Evolutionary conservation across 2,113 vertebrate species (phyloP).

Genomic region (Aegypius monachus): DNA sequence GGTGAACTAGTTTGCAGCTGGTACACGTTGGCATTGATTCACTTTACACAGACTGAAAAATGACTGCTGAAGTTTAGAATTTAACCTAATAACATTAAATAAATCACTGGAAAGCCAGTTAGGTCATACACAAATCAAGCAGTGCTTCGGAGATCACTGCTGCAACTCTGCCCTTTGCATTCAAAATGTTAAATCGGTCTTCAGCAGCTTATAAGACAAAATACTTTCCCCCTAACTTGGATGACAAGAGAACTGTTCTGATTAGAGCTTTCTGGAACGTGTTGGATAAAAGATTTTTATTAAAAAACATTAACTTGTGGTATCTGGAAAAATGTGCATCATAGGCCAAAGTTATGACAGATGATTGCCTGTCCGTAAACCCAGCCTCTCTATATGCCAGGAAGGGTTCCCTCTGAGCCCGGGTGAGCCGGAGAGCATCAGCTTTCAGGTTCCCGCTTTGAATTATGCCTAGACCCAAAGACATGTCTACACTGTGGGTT

Average conservation of each 20-base stretch:
- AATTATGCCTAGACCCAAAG: neutral
- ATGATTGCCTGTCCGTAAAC: neutral
- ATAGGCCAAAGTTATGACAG: neutral
- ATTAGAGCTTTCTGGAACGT: neutral
- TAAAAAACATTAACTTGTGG: conserved; percentile 25
- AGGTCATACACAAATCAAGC: neutral
- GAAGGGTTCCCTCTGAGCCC: neutral
- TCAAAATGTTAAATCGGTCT: neutral
- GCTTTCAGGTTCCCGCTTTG: neutral
- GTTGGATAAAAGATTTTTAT: neutral
- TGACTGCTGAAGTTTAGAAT: neutral
- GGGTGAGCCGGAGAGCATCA: neutral
- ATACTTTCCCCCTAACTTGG: neutral
- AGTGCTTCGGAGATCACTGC: neutral
- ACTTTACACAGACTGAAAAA: neutral
- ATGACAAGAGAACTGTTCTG: neutral
- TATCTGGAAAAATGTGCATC: conserved; percentile 22
- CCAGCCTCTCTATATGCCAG: neutral
- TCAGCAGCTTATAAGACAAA: neutral
- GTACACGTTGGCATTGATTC: neutral
- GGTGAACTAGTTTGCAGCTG: neutral
- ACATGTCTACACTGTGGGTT: neutral
- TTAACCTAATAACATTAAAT: neutral
- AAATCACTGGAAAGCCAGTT: neutral
- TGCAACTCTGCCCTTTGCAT: neutral